phyloP scores from a whole-genome alignment of 2,797 vertebrate genomes.

The Amblyopsis hoosieri region DNA sequence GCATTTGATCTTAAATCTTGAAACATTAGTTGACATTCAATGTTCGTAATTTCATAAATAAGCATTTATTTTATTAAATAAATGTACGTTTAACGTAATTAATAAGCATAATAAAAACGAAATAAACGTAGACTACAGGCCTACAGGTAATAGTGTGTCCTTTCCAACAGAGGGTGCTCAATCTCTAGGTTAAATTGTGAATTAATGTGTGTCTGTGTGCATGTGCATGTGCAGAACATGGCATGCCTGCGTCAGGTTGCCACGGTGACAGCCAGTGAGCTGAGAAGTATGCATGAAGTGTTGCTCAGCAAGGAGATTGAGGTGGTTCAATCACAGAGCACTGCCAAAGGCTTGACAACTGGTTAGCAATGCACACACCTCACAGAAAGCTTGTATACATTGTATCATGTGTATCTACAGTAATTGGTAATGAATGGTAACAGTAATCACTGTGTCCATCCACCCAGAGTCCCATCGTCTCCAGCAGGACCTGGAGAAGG shows the following conservation, averaged over 20 bases:
- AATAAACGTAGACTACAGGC: too few species aligned
- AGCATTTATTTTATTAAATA: too few species aligned
- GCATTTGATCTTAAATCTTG: too few species aligned
- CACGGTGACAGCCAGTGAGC: slow-evolving; percentile 87
- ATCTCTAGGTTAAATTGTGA: too few species aligned
- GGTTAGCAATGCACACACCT: slow-evolving; percentile 59
- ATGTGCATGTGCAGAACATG: slow-evolving; percentile 82
- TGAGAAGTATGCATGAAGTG: slow-evolving; percentile 94
- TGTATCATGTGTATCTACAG: neutral
- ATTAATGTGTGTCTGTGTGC: slow-evolving; percentile 7
- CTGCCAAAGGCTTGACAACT: slow-evolving; percentile 85
- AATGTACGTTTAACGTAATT: too few species aligned
- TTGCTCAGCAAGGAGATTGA: slow-evolving; percentile 93
- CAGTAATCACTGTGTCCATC: too few species aligned
- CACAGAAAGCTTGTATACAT: slow-evolving; percentile 2
- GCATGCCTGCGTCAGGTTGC: slow-evolving; percentile 87
- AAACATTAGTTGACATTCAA: too few species aligned
- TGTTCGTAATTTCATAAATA: too few species aligned
- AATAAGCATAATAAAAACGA: too few species aligned
- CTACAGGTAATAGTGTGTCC: too few species aligned
- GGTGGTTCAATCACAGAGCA: slow-evolving; percentile 94
- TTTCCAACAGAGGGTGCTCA: too few species aligned
- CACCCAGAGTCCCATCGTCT: slow-evolving; percentile 87
- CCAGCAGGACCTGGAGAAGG: slow-evolving; percentile 93
- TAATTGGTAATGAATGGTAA: neutral